phyloP scores from a whole-genome alignment of 2,888 invertebrate genomes.

The Fragum sueziense region DNA sequence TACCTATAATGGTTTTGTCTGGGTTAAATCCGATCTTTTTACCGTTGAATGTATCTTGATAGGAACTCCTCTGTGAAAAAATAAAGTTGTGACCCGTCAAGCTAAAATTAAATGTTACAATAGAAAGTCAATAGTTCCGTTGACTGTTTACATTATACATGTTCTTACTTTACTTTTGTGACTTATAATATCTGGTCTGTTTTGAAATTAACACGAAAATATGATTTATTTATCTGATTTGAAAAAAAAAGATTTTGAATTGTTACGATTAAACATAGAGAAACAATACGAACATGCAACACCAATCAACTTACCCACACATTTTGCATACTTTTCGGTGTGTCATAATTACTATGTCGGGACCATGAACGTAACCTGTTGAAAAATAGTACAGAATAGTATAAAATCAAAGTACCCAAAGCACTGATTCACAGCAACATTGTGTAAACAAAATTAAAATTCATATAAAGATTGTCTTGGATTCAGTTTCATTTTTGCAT shows the following conservation, averaged over 20 bases:
- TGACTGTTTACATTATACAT: too few relatives aligned
- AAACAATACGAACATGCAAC: not conserved
- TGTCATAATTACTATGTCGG: constrained; percentile 39
- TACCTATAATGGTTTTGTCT: constrained; percentile 54
- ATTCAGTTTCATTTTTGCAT: not conserved
- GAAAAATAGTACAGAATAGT: not conserved
- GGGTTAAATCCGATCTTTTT: constrained; percentile 57
- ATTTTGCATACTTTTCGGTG: constrained; percentile 54
- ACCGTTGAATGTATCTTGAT: constrained; percentile 45
- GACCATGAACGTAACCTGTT: constrained; percentile 53
- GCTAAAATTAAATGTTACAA: too few relatives aligned
- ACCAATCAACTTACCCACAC: constrained; percentile 48
- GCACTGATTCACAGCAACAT: too few relatives aligned
- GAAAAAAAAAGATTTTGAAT: not conserved
- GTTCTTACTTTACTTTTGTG: too few relatives aligned
- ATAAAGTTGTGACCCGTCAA: not conserved
- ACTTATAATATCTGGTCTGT: too few relatives aligned
- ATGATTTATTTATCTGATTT: too few relatives aligned
- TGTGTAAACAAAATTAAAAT: too few relatives aligned
- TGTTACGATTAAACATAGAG: not conserved
- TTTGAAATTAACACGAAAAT: too few relatives aligned
- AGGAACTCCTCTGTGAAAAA: constrained; percentile 53
- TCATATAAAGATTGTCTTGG: too few relatives aligned
- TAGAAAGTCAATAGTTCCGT: too few relatives aligned
- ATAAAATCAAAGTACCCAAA: too few relatives aligned